Evolutionary conservation across 2,113 vertebrate species (phyloP).

Genomic region (Aldabrachelys gigantea): DNA sequence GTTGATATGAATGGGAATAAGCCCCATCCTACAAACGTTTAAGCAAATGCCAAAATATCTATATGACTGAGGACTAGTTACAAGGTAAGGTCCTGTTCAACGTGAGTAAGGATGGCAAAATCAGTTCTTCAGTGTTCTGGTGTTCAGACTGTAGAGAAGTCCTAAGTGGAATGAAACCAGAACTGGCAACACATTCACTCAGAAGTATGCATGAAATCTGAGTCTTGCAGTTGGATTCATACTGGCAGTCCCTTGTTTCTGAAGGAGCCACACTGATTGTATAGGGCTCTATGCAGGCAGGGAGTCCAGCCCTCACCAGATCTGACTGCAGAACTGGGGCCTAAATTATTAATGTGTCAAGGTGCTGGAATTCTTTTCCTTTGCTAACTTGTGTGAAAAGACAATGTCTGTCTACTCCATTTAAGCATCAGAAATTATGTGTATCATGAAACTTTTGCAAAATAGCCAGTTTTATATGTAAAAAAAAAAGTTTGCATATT

Average conservation of each 20-base stretch:
- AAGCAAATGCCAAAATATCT: neutral
- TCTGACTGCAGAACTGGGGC: neutral
- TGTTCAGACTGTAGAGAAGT: neutral
- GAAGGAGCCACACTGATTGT: neutral
- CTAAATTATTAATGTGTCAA: neutral
- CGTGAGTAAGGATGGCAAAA: neutral
- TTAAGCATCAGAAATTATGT: accelerated
- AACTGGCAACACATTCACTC: neutral
- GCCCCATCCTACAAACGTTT: neutral
- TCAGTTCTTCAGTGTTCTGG: neutral
- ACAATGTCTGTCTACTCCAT: neutral
- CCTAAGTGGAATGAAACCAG: neutral
- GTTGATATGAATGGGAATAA: neutral
- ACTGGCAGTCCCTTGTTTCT: neutral
- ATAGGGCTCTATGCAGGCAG: neutral
- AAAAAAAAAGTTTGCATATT: accelerated
- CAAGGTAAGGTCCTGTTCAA: neutral
- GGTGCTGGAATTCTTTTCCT: neutral
- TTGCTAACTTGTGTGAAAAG: neutral
- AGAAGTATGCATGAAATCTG: neutral
- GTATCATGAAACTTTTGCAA: accelerated
- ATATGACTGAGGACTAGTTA: neutral
- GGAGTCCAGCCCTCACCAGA: neutral
- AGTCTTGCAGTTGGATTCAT: neutral
- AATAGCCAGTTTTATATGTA: neutral